phyloP scores from a whole-genome alignment of 2,797 vertebrate species.

The Leucoraja ocellata region DNA sequence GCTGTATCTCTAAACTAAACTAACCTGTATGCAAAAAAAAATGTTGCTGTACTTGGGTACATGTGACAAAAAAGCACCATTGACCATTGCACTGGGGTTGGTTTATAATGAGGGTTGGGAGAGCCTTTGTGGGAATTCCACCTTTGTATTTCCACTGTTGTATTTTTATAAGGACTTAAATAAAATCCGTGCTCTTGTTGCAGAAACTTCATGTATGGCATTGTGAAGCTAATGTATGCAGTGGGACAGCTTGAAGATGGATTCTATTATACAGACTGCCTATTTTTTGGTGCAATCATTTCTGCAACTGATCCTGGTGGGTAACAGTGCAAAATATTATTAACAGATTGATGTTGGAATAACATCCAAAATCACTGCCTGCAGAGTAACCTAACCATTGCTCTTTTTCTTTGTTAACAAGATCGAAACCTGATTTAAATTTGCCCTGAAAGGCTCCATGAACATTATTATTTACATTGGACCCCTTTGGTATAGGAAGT shows the following conservation, averaged over 20 bases:
- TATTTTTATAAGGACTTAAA: neutral
- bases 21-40: too few species aligned
- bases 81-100: neutral
- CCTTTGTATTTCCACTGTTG: neutral
- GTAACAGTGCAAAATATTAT: too few species aligned
- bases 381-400: too few species aligned
- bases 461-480: too few species aligned
- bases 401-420: too few species aligned
- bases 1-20: too few species aligned
- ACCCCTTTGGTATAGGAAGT: too few species aligned
- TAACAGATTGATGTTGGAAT: neutral
- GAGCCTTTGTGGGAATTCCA: neutral
- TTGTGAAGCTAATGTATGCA: conserved; percentile 89
- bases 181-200: neutral
- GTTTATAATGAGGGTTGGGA: neutral
- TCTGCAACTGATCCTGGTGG: conserved; percentile 96
- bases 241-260: conserved; percentile 84
- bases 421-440: too few species aligned
- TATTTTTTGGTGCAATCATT: conserved; percentile 92
- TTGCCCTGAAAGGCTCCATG: too few species aligned
- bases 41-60: too few species aligned
- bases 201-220: conserved; percentile 95
- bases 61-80: too few species aligned
- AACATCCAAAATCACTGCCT: too few species aligned
- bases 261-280: conserved; percentile 97